Conservation (phyloP, 2,113 vertebrate genomes). For the Phyllostomus hastatus region DNA sequence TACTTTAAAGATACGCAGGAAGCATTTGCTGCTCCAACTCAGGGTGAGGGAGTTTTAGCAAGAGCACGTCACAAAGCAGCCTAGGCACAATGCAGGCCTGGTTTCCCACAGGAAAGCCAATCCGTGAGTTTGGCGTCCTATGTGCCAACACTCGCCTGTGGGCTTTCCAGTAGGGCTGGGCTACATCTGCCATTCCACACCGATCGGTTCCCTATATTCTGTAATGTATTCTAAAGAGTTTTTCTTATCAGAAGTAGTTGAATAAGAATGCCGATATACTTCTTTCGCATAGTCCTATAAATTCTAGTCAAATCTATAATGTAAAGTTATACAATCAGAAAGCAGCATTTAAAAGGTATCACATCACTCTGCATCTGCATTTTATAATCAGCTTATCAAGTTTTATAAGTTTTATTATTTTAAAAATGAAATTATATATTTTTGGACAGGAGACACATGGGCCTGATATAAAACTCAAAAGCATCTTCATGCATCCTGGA, state of each 20-base stretch:
- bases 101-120: no score
- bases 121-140: no score
- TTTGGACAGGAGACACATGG: not conserved
- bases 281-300: constrained; percentile 61
- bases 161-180: no score
- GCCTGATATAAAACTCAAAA: not conserved
- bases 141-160: no score
- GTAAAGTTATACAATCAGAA: constrained; percentile 78
- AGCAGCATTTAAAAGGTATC: constrained; percentile 81
- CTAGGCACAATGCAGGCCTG: no score
- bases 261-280: constrained; percentile 53
- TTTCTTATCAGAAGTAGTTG: constrained; percentile 95
- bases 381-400: not conserved
- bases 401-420: not conserved
- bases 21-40: no score
- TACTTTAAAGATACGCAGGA: no score
- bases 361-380: constrained; percentile 49
- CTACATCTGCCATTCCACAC: no score
- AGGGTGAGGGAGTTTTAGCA: no score
- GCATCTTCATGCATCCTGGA: not conserved
- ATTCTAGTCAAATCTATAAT: constrained; percentile 82
- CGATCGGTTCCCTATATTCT: not conserved
- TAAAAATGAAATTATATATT: not conserved
- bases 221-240: constrained; percentile 75
- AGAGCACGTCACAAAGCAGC: no score